A percentile compares a stretch with the other conserved stretches of the same genome.
phyloP scores from a whole-genome alignment of 2,888 invertebrate genomes.

The Lasioglossum villosulum region DNA sequence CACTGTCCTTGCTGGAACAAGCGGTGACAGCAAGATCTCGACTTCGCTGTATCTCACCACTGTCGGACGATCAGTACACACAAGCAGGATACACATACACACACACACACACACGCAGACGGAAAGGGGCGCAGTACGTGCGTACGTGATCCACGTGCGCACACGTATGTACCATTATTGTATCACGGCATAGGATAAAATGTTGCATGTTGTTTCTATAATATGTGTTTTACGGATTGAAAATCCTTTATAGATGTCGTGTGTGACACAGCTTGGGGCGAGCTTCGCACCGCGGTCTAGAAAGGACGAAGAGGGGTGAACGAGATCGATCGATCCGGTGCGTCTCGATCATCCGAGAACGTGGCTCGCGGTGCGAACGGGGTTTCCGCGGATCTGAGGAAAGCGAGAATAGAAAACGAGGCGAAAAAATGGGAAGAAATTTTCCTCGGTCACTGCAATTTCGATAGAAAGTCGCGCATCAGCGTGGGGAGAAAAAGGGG shows the following conservation, averaged over 20 bases:
- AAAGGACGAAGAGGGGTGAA: neutral
- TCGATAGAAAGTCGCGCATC: constrained; percentile 38
- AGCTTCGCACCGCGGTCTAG: constrained; percentile 68
- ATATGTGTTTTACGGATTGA: constrained; percentile 83
- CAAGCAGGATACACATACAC: neutral
- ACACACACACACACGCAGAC: constrained; percentile 1
- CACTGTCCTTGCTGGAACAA: too few relatives aligned
- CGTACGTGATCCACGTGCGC: constrained; percentile 61
- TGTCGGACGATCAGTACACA: neutral
- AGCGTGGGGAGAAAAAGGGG: neutral
- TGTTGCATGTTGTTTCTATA: constrained; percentile 84
- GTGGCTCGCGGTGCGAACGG: constrained; percentile 56
- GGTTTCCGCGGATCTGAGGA: constrained; percentile 46
- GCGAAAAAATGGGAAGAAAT: neutral
- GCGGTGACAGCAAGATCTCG: too few relatives aligned
- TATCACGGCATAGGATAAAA: constrained; percentile 83
- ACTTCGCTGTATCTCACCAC: too few relatives aligned
- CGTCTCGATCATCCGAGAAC: neutral
- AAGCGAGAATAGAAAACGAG: constrained; percentile 24
- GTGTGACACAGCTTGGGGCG: constrained; percentile 77
- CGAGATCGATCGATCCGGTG: neutral
- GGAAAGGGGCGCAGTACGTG: constrained; percentile 40
- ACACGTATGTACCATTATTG: constrained; percentile 75
- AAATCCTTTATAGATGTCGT: constrained; percentile 83
- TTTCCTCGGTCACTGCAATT: constrained; percentile 47